Evolutionary conservation across 2,888 invertebrate species (phyloP), one percentile per base, ranked within the genome.

Genomic region (Steinernema scapterisci): DNA sequence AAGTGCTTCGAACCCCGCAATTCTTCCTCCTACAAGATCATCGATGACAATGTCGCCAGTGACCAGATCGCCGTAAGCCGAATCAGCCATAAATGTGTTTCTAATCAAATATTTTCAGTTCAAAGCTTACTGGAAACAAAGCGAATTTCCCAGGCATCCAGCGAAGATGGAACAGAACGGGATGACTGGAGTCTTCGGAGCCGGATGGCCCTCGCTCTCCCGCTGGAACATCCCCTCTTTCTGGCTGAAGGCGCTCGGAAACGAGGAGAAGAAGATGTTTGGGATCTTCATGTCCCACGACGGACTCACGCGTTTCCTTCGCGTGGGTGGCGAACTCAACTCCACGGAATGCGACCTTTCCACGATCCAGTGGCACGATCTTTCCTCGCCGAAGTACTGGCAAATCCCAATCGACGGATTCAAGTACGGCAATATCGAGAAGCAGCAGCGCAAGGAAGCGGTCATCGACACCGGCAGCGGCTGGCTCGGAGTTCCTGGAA

Each of bases 261-360:
- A 16, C 48, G 48, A 48, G 48, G 48, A 16, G 48, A 48, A 44
- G 45, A 7, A 19, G 19, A 48, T 48, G 48, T 48, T 48, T 13
- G 48, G 48, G 13, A 48, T 48, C 48, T 48, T 48, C 48, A 48
- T 48, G n/a, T 48, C 48, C 19, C 48, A 48, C 48, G 48, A 48
- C 48, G 48, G 3, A 7, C 16, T 48, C 48, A 19, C 16, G n/a
- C 48, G 48, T 16, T n/a, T 3, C n/a, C 48, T 48, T 16, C 48
- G 48, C 48, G 48, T 48, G 19, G 48, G 48, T 16, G 48, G 48
- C 48, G n/a, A 3, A 2, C 13, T 48, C n/a, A 48, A 48, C 48
- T 48, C 48, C n/a, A 48, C n/a, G n/a, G 3, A 7, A 48, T 48
- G 48, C 13, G 13, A 48, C 19, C 48, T 48, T 19, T 48, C 48